Conservation (phyloP, 2,888 invertebrate species). For the Drosophila neonasuta region DNA sequence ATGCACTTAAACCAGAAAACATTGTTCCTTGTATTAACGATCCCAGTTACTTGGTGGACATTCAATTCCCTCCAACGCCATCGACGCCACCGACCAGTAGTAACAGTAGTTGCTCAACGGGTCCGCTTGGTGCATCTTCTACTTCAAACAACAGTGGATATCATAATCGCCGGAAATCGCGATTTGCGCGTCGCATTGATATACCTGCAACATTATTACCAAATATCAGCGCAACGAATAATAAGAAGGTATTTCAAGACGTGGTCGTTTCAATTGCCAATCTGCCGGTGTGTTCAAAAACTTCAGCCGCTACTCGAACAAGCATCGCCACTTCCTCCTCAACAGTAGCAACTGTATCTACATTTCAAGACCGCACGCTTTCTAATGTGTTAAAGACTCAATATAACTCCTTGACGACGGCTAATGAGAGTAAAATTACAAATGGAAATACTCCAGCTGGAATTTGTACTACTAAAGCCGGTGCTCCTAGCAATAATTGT, state of each 20-base stretch:
- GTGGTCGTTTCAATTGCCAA: constrained; percentile 35
- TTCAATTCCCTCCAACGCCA: constrained; percentile 50
- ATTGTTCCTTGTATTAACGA: constrained; percentile 11
- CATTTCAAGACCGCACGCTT: constrained; percentile 67
- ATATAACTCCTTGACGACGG: constrained; percentile 64
- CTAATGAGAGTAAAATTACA: constrained; percentile 3
- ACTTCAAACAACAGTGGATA: constrained; percentile 33
- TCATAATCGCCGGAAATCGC: constrained; percentile 62
- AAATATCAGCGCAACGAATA: constrained; percentile 11
- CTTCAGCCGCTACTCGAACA: constrained; percentile 13
- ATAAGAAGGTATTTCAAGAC: constrained; percentile 21
- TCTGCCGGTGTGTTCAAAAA: constrained; percentile 17
- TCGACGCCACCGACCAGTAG: constrained; percentile 55
- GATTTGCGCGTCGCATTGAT: constrained; percentile 60
- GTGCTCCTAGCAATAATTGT: constrained; percentile 19
- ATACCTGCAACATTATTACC: constrained; percentile 28
- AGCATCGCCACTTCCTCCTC: constrained; percentile 16
- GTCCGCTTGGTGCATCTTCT: constrained; percentile 12
- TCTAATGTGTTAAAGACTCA: constrained; percentile 73
- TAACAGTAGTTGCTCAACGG: constrained; percentile 58
- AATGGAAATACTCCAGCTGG: constrained; percentile 8
- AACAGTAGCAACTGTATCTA: constrained; percentile 47
- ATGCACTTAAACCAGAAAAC: constrained; percentile 3
- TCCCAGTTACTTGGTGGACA: constrained; percentile 21
- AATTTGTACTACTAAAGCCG: neutral